Percentiles rank a stretch among this genome's conserved stretches.
Conservation (phyloP, 2,888 invertebrate species). For the Lottia gigantea region DNA sequence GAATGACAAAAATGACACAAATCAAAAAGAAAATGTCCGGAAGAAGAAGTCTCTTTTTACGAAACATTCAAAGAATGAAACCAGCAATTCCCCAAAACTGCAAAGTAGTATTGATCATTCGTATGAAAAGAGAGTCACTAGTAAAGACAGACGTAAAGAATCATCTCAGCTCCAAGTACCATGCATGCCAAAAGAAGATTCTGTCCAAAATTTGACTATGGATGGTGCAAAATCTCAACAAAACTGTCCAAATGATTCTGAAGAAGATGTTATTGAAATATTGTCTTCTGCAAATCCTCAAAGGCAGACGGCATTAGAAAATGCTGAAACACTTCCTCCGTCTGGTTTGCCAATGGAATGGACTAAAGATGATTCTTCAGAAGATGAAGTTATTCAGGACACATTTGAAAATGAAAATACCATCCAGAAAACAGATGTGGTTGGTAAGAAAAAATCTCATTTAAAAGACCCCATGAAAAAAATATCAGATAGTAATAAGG, state of each 20-base stretch:
- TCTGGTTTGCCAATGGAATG: neutral
- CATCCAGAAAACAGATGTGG: neutral
- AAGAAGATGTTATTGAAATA: slow-evolving; percentile 1
- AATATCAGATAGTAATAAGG: slow-evolving; percentile 18
- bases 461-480: slow-evolving; percentile 13
- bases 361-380: slow-evolving; percentile 2
- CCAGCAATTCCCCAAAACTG: too few species aligned
- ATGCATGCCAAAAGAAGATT: too few species aligned
- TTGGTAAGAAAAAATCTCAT: slow-evolving; percentile 13
- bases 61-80: too few species aligned
- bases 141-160: too few species aligned
- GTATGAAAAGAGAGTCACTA: too few species aligned
- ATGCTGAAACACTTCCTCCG: neutral
- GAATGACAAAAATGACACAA: too few species aligned
- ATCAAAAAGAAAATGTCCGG: too few species aligned
- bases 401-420: slow-evolving; percentile 9
- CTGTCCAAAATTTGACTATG: too few species aligned
- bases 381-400: neutral
- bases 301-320: neutral
- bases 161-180: too few species aligned
- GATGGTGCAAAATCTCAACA: neutral
- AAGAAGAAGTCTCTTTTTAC: too few species aligned
- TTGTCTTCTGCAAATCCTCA: neutral
- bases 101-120: too few species aligned
- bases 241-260: neutral